Evolutionary conservation across 1,140 invertebrate species (phyloP), one percentile per base, ranked within the genome.

Genomic region (Araneus ventricosus): DNA sequence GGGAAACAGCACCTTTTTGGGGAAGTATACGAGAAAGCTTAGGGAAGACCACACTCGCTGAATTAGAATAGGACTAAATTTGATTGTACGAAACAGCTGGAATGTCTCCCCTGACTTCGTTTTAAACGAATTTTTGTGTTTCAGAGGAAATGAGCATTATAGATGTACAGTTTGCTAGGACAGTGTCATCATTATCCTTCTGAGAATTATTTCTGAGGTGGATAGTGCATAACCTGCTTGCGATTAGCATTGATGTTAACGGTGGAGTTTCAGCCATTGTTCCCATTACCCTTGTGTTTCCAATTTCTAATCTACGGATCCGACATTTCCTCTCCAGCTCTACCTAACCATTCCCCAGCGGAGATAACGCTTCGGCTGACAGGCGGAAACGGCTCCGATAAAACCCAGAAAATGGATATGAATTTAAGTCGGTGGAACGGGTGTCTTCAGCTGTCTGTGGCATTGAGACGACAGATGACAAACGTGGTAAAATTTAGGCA

Each of bases 381-480:
- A 75, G 67, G 30, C 70, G 70, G 70, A 75, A 37, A 75, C 34
- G 70, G 20, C 27, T 75, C 67, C 27, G 67, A 75, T 75, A 75
- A 75, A 75, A 34, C 17, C 41, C 5, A 37, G 30, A 14, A 75
- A 75, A 67, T 0, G 27, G 63, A 67, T 67, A 27, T n/a, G 63
- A 67, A 75, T 34, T 34, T 34, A 20, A 75, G 70, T 27, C 63
- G 4, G 63, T 67, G 63, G 24, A 75, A 75, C 70, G 70, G 63
- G 70, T 67, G 63, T 67, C 24, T 59, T 59, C 57, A 27, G n/a
- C 70, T 67, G 70, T 75, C 30, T 75, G 27, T 37, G 88, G 67
- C 88, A 57, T 57, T 27, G 41, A 45, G 39, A 59, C 63, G 41
- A 57, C 67, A 30, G 20, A 7, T 90, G 88, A 90, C 88, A 90